Base-by-base conservation (phyloP, 1,140 invertebrate species). In the Eueides isabella region DNA sequence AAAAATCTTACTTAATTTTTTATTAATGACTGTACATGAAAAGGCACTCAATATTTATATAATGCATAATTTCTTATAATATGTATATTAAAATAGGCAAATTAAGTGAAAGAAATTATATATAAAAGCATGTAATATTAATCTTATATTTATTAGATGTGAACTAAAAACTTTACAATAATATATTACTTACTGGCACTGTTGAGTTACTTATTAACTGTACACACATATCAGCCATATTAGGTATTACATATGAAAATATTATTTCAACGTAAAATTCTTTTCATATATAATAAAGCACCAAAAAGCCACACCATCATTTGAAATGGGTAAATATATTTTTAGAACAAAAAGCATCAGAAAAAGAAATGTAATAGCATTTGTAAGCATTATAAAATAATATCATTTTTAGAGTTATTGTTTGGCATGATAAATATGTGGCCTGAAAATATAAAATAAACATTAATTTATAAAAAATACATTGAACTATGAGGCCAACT, bases 1-100 rank as follows among this genome's bases (percentile, higher is more conserved):
- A 12, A 4, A 23, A 55, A 26, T 55, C 48, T 55, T 23, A 23
- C 48, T 55, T 26, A 55, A 7, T 19, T n/a, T 55, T 55, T 55
- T 55, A 55, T 55, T 55, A 26, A 55, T 26, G 23, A 55, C 23
- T 55, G n/a, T 26, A 55, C 48, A 55, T 55, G 23, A 55, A 55
- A 55, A 55, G 48, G 48, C 48, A 55, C 48, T 55, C 41, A 23
- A 23, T n/a, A 44, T 19, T 55, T 26, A 26, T 38, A 9, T 23
- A 6, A 55, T 26, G 2, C 19, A 55, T 55, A 12, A 55, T 26
- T 23, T 23, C n/a, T 55, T 55, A 55, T 23, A 55, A 55, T 55
- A 19, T 11, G 4, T 55, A 23, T 23, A 55, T 55, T 23, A 19
- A n/a, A 55, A 23, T 55, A 11, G n/a, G 26, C 23, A 55, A 55